Evolutionary conservation across 1,140 invertebrate species (phyloP).

Genomic region (Ceratosolen fusciceps): DNA sequence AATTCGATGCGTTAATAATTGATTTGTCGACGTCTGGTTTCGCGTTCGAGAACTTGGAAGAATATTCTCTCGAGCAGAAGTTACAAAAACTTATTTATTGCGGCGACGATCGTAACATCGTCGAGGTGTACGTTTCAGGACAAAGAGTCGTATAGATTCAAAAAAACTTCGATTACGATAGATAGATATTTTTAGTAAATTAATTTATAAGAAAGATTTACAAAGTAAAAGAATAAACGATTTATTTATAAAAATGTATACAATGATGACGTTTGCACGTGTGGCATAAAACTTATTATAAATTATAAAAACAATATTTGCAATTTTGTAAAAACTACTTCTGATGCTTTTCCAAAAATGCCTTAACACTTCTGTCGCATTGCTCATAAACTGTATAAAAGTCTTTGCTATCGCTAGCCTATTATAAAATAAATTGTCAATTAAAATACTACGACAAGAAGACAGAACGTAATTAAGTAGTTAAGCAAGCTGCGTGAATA

Average conservation of each 20-base stretch:
- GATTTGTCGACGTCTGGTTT: conserved; percentile 74
- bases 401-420: conserved; percentile 75
- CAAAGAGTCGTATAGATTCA: conserved; percentile 72
- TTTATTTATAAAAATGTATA: conserved; percentile 37
- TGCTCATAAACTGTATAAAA: conserved; percentile 82
- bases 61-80: conserved; percentile 73
- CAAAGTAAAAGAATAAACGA: neutral
- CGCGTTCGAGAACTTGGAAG: conserved; percentile 72
- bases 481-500: too few species aligned
- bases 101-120: conserved; percentile 89
- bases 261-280: too few species aligned
- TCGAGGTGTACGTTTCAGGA: conserved; percentile 83
- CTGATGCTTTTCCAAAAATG: conserved; percentile 71
- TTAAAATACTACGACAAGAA: neutral
- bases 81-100: conserved; percentile 87
- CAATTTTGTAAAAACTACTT: neutral
- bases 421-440: conserved; percentile 25
- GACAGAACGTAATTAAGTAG: conserved; percentile 2
- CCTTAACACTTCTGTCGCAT: conserved; percentile 76
- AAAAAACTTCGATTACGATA: neutral
- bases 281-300: neutral
- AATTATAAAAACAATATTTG: neutral
- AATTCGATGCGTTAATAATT: conserved; percentile 87
- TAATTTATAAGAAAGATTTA: conserved; percentile 5
- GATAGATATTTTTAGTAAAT: conserved; percentile 1